Evolutionary conservation across 2,888 invertebrate species (phyloP), one percentile per base, ranked within the genome.

Genomic region (Drosophila mercatorum): DNA sequence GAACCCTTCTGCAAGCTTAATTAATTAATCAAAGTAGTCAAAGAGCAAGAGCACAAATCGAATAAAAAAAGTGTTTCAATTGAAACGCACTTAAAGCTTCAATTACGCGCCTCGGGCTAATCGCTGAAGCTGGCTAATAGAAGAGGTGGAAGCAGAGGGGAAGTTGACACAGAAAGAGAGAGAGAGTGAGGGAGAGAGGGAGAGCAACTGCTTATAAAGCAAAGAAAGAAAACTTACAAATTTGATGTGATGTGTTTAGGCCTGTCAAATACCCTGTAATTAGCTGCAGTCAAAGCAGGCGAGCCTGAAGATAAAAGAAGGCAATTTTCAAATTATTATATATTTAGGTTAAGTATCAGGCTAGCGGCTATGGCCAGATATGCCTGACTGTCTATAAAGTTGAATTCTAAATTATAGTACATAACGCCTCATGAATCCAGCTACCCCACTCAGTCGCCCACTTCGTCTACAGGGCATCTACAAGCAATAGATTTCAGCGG

Each of bases 61-160:
- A 34, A 69, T 68, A 12, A 49, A 51, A 78, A 80, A 63, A 40
- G 68, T 69, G 67, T 56, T 78, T 68, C 72, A 71, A 77, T 71
- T 72, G 57, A 63, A 66, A 71, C 78, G 87, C 80, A 83, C 78
- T 86, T 78, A 77, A 44, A 74, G 79, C 66, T 78, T 80, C 74
- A 80, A 83, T 80, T 84, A 70, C 73, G 79, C 80, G 83, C 86
- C 86, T 68, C 34, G 56, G 73, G 86, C 83, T 72, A 83, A 85
- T 69, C 55, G 69, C 10, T 51, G 41, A 59, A 59, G 49, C 8
- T 28, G 6, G 34, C 36, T 8, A 7, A 46, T 1, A 12, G 6
- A 17, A 12, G 17, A 2, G 11, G 11, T 5, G 47, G 28, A 26
- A 46, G 34, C n/a, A 2, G 41, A 5, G 8, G 40, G 46, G 2